phyloP scores from a whole-genome alignment of 2,888 invertebrate genomes.

The Camptogramma bilineatum region DNA sequence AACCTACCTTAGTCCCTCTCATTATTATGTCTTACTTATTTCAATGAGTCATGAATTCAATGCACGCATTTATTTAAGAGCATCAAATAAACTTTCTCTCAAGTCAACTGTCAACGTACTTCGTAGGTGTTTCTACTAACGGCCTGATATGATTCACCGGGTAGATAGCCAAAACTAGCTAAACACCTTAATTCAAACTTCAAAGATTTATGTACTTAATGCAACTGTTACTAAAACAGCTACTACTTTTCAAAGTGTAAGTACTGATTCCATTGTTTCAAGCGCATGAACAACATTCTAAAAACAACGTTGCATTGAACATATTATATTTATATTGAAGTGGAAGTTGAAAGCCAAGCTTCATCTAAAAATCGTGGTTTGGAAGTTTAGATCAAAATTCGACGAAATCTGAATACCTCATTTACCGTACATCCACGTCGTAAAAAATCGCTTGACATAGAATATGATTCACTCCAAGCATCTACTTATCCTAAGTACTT shows the following conservation, averaged over 20 bases:
- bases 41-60: conserved; percentile 7
- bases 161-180: conserved; percentile 31
- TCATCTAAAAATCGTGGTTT: background rate
- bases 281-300: conserved; percentile 1
- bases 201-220: conserved; percentile 73
- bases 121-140: conserved; percentile 51
- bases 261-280: conserved; percentile 8
- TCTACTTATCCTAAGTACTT: conserved; percentile 1
- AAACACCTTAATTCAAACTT: conserved; percentile 54
- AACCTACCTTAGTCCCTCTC: background rate
- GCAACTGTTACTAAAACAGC: conserved; percentile 71
- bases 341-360: background rate
- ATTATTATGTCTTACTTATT: background rate
- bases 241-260: conserved; percentile 5
- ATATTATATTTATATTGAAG: background rate
- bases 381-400: background rate
- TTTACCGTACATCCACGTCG: background rate
- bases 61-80: conserved; percentile 5
- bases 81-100: conserved; percentile 26
- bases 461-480: conserved; percentile 9
- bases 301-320: conserved; percentile 4
- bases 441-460: background rate
- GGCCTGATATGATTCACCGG: conserved; percentile 61
- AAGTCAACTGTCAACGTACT: conserved; percentile 22
- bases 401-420: background rate